Evolutionary conservation across 37 sponge, comb jelly and placozoan species (phyloP).

Genomic region (Hormiphora californensis): DNA sequence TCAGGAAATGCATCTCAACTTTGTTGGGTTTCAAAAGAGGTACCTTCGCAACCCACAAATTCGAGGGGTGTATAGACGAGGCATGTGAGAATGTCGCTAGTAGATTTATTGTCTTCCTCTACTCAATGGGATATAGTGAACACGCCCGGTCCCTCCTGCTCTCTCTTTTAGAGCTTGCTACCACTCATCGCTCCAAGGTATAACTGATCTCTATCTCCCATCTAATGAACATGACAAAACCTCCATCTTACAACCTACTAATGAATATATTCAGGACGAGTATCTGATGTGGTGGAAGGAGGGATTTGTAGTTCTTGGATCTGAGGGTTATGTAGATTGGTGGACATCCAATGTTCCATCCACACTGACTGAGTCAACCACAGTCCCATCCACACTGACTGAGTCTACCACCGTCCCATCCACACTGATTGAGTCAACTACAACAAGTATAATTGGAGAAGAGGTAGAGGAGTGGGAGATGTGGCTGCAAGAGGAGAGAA

Average conservation of each 20-base stretch:
- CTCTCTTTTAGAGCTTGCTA: not conserved
- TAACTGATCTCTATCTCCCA: not conserved
- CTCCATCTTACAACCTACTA: not conserved
- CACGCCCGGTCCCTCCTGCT: not conserved
- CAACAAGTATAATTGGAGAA: too few species aligned
- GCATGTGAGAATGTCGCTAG: not conserved
- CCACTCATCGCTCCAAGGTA: not conserved
- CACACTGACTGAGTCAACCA: too few species aligned
- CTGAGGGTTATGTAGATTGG: not conserved
- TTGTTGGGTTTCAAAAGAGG: constrained; percentile 1
- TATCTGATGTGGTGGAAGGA: not conserved
- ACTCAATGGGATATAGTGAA: constrained; percentile 4
- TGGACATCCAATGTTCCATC: not conserved
- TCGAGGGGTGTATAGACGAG: not conserved
- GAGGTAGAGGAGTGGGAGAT: not conserved
- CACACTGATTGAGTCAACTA: too few species aligned
- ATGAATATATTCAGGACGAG: not conserved
- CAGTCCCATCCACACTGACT: too few species aligned
- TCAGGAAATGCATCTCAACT: not conserved
- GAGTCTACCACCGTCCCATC: too few species aligned
- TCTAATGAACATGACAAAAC: too few species aligned
- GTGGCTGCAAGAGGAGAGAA: constrained; percentile 6
- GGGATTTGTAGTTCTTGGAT: not conserved
- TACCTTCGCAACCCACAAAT: not conserved
- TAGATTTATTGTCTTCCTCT: not conserved